These are phyloP conservation scores for Eospalax fontanierii DNA, from an alignment of 2,797 vertebrate species.

Conservation along the genomic window DNA sequence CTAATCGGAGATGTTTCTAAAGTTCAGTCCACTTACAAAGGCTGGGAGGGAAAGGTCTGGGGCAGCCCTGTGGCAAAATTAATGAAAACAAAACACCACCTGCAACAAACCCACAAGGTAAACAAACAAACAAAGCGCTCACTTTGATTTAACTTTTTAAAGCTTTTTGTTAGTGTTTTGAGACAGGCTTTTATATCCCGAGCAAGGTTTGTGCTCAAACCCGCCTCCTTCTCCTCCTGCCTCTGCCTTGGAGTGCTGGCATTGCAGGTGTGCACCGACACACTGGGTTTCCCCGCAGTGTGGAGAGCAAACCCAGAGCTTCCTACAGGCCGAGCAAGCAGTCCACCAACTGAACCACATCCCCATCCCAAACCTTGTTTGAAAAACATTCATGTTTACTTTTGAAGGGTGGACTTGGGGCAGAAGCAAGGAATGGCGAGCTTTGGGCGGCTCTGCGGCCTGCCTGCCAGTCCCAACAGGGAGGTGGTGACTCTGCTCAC, in stretches of 20 bases:
- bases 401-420: neutral
- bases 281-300: neutral
- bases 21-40: neutral
- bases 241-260: neutral
- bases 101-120: neutral
- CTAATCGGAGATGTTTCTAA: neutral
- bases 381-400: constrained; percentile 10
- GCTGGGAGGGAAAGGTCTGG: too few relatives aligned
- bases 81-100: neutral
- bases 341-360: neutral
- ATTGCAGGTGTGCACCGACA: neutral
- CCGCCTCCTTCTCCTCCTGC: neutral
- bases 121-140: neutral
- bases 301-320: neutral
- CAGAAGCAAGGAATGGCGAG: neutral
- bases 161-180: neutral
- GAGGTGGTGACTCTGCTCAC: constrained; percentile 76
- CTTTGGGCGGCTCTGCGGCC: neutral
- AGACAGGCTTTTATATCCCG: neutral
- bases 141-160: neutral
- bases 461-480: constrained; percentile 69
- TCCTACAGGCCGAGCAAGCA: neutral
- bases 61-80: neutral
- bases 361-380: neutral
- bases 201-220: neutral